Conservation (phyloP, 2,113 vertebrate species). For the Clarias batrachus region DNA sequence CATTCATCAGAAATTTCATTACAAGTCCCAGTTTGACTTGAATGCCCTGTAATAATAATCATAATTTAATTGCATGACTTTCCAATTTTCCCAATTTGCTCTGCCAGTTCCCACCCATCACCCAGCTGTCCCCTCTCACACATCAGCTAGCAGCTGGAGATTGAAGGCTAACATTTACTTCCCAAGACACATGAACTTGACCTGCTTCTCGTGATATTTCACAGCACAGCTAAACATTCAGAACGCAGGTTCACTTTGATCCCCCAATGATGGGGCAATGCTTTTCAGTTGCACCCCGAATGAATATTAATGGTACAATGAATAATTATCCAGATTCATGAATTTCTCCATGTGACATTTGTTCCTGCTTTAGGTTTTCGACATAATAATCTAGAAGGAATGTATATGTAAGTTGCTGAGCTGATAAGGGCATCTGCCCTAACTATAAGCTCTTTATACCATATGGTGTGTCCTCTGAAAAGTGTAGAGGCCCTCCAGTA, state of each 20-base stretch:
- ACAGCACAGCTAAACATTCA: neutral
- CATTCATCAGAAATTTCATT: too few species aligned
- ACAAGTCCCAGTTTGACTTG: too few species aligned
- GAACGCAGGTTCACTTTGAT: neutral
- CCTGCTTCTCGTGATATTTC: neutral
- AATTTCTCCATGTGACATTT: neutral
- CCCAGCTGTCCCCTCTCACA: neutral
- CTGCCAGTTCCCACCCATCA: neutral
- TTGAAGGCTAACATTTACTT: neutral
- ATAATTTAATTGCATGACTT: neutral
- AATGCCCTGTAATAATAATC: neutral
- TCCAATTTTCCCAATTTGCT: neutral
- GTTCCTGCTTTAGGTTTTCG: too few species aligned
- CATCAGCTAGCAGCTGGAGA: neutral
- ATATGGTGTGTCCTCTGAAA: neutral
- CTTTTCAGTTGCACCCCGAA: neutral
- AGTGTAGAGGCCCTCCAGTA: neutral
- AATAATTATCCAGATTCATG: neutral
- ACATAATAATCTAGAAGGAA: too few species aligned
- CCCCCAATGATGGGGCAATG: too few species aligned
- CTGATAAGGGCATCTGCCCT: too few species aligned
- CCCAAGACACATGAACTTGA: neutral
- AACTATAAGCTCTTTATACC: neutral
- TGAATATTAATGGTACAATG: neutral
- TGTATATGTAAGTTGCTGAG: too few species aligned